A percentile compares a stretch with the other conserved stretches of the same genome.
phyloP scores from a whole-genome alignment of 2,888 invertebrate species.

The Brenthis hecate region DNA sequence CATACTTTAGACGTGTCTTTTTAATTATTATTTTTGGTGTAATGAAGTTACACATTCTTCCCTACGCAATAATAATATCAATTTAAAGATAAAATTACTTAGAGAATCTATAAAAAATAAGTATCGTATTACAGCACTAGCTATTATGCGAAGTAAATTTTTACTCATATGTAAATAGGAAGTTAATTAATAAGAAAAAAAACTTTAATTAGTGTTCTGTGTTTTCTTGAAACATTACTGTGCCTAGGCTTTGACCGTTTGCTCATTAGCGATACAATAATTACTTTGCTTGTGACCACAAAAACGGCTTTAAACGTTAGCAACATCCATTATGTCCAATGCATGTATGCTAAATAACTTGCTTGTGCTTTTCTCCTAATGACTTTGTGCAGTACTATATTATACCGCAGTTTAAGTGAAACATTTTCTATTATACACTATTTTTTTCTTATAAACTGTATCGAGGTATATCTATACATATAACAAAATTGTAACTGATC shows the following conservation, averaged over 20 bases:
- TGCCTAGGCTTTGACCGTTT: not conserved
- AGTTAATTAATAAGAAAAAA: not conserved
- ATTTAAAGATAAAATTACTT: too few relatives aligned
- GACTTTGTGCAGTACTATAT: not conserved
- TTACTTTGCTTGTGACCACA: not conserved
- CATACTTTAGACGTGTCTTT: too few relatives aligned
- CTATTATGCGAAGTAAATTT: too few relatives aligned
- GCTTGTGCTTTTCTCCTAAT: not conserved
- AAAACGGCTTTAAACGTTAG: conserved; percentile 2
- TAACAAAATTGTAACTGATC: too few relatives aligned
- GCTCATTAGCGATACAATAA: conserved; percentile 8
- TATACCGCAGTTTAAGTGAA: not conserved
- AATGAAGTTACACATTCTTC: too few relatives aligned
- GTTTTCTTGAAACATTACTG: not conserved
- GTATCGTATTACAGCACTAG: too few relatives aligned
- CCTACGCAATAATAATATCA: too few relatives aligned
- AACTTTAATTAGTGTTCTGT: not conserved
- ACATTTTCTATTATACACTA: not conserved
- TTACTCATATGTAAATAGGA: too few relatives aligned
- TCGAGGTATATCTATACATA: too few relatives aligned
- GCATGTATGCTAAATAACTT: not conserved
- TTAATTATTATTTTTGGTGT: too few relatives aligned
- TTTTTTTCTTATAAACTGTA: too few relatives aligned
- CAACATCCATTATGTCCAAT: conserved; percentile 6
- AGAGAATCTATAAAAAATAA: too few relatives aligned